These are phyloP conservation scores for Megathymus violae DNA, from an alignment of 1,140 invertebrate genomes.

Conservation along the genomic window DNA sequence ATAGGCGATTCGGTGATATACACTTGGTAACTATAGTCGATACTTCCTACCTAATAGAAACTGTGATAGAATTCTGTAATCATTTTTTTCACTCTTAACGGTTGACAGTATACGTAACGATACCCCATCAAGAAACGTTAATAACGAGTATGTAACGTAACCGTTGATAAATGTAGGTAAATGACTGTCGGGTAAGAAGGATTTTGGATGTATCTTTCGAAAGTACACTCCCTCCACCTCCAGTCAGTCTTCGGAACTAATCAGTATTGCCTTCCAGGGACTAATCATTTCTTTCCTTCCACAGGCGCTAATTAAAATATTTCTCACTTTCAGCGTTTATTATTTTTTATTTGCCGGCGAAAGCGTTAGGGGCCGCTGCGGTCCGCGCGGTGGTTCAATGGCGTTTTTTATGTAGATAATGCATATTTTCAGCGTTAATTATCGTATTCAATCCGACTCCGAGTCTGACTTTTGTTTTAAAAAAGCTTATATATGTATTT, in stretches of 20 bases:
- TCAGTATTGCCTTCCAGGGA: conserved; percentile 53
- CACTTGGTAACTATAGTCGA: too few relatives aligned
- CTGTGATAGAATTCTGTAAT: neutral
- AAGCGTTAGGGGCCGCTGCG: conserved; percentile 24
- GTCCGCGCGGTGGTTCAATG: conserved; percentile 18
- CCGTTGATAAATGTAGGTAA: too few relatives aligned
- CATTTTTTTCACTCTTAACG: too few relatives aligned
- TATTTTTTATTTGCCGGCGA: conserved; percentile 47
- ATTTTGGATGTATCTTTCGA: neutral
- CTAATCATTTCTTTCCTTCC: conserved; percentile 49
- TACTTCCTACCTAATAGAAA: too few relatives aligned
- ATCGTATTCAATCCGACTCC: too few relatives aligned
- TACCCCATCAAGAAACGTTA: neutral
- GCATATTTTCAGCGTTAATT: too few relatives aligned
- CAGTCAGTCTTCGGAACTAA: conserved; percentile 42
- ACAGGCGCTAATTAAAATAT: conserved; percentile 50
- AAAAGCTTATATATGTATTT: too few relatives aligned
- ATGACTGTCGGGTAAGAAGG: neutral
- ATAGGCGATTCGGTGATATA: too few relatives aligned
- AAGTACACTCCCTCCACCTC: conserved; percentile 41
- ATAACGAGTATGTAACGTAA: too few relatives aligned
- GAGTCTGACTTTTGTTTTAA: too few relatives aligned
- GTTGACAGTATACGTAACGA: neutral
- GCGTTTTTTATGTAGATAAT: conserved; percentile 9
- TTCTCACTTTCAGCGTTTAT: conserved; percentile 62